Conservation (phyloP, 2,888 invertebrate species). For the Podotricha telesiphe region DNA sequence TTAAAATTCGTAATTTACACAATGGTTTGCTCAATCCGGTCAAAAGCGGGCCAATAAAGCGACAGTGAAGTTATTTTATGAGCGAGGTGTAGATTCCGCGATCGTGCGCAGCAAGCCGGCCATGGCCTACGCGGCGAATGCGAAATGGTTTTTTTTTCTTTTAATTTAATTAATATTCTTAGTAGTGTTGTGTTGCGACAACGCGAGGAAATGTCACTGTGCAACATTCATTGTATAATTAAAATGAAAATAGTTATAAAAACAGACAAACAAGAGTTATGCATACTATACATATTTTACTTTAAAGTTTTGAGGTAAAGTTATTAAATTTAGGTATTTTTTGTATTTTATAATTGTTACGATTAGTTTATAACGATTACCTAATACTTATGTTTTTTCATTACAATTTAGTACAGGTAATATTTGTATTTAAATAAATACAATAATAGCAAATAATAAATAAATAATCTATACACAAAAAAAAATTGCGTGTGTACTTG, state of each 20-base stretch:
- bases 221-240: slow-evolving; percentile 23
- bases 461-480: no score
- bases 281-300: no score
- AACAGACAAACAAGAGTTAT: not conserved
- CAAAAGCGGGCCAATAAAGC: slow-evolving; percentile 46
- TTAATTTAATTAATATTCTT: slow-evolving; percentile 53
- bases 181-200: slow-evolving; percentile 47
- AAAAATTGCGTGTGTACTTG: no score
- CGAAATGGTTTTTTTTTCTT: slow-evolving; percentile 51
- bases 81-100: slow-evolving; percentile 48
- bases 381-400: no score
- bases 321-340: no score
- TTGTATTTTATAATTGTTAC: no score
- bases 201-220: slow-evolving; percentile 45
- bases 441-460: no score
- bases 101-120: slow-evolving; percentile 44
- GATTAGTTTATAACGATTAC: no score
- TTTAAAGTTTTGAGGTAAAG: no score
- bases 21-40: slow-evolving; percentile 45
- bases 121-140: slow-evolving; percentile 45
- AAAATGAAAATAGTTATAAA: slow-evolving; percentile 3
- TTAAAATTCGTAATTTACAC: slow-evolving; percentile 32
- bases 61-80: slow-evolving; percentile 44
- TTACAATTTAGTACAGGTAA: no score
- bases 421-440: no score